Base-by-base conservation (phyloP, 2,113 vertebrate genomes). In the Megaceryle maxima region DNA sequence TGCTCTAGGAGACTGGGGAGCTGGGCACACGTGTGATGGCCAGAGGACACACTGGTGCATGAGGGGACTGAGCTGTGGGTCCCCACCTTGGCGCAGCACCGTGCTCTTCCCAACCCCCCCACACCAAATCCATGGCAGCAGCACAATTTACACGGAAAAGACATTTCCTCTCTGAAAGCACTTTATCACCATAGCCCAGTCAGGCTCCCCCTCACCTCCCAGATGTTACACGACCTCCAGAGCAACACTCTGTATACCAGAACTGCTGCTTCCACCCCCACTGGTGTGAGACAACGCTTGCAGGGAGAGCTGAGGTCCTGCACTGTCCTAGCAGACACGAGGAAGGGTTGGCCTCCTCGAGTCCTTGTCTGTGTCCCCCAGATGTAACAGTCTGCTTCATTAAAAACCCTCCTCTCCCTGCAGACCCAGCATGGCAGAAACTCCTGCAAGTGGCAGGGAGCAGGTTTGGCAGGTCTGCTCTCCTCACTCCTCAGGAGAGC, bases 221-320 rank as follows among this genome's bases (percentile, higher is more conserved):
- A 59, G 69, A 12, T 15, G n/a, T 63, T 87, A 10, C 5, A 0
- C 5, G 85, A 87, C 67, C 63, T 53, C 70, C 1, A 1, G n/a
- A 53, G 29, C 31, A 64, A 4, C 28, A 10, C 31, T 11, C 13
- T 10, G 20, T 2, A 0, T 25, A 6, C 28, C 59, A 59, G 37
- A 55, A 19, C n/a, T 20, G 18, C 24, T 28, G 14, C 44, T 77
- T 66, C 79, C 53, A 37, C 17, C 29, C 31, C 44, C 33, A 35
- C 1, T 10, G 9, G 55, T 1, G 5, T 2, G 3, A 35, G 55
- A 21, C 31, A 8, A 10, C 0, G 1, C 37, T 46, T 9, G 6
- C 24, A 9, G 63, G 77, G 63, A 66, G 39, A 56, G 44, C 55
- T 5, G 31, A 46, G 37, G 11, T 33, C 56, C 28, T 26, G 26